Evolutionary conservation across 2,888 invertebrate genomes (phyloP), one percentile per base, ranked within the genome.

Genomic region (Drosophila melanosoma): DNA sequence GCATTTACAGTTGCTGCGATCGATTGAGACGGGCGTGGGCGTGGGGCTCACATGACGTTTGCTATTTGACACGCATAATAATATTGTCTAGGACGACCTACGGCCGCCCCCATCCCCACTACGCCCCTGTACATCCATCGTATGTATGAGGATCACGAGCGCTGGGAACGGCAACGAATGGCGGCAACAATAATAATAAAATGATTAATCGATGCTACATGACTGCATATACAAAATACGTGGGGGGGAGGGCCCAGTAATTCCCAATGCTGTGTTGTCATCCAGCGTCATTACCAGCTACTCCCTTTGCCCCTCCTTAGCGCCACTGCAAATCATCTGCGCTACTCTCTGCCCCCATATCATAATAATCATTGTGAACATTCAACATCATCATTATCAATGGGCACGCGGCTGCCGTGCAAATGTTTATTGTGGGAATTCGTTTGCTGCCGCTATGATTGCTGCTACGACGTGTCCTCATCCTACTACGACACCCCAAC

Each of bases 151-250:
- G 88, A 88, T 86, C 85, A 88, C 86, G 86, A 86, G 86, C 83
- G 74, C 60, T 88, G 85, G 88, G 86, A 88, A 85, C 69, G 74
- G 77, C 81, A 83, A 70, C 88, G 82, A 86, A 86, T 86, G 87
- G 88, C 84, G 73, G 80, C 83, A 82, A 83, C 81, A 82, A 82
- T 83, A 87, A 89, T 89, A 87, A 89, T 87, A 89, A 87, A 89
- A 89, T 87, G 87, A 87, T 87, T 87, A 87, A 87, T 87, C 89
- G 89, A 89, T 87, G 87, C 83, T 87, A 89, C 87, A 89, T 89
- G 87, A 82, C 86, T 82, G 82, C 82, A 86, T 88, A 85, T 82
- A 85, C 85, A 83, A 88, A 85, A 76, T 76, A 66, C 38, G 63
- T 56, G 8, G 10, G 20, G 1, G 15, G 32, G 32, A 15, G 56